Evolutionary conservation across 2,113 vertebrate genomes (phyloP).

Genomic region (Pluvialis apricaria): DNA sequence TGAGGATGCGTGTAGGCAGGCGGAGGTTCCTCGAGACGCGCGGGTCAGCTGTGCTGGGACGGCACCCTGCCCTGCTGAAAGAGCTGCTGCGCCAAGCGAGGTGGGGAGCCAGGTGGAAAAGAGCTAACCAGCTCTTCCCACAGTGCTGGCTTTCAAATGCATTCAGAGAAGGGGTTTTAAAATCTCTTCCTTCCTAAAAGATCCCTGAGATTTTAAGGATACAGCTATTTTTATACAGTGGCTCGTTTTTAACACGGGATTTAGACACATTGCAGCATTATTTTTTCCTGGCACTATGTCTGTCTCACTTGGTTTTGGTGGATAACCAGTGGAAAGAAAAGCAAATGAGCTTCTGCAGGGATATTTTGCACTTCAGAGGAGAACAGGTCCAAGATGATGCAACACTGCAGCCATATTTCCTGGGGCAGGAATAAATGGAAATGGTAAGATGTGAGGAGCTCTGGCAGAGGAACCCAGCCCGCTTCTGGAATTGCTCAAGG

Average conservation of each 20-base stretch:
- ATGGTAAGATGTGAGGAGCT: not conserved
- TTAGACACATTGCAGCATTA: not conserved
- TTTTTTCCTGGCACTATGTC: not conserved
- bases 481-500: not conserved
- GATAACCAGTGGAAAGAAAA: not conserved
- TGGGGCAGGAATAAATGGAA: not conserved
- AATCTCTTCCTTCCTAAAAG: not conserved
- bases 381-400: not conserved
- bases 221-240: not conserved
- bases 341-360: not conserved
- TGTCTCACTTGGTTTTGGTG: not conserved
- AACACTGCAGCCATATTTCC: not conserved
- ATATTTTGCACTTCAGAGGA: not conserved
- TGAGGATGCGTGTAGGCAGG: accelerated
- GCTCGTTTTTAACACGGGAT: not conserved
- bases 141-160: not conserved
- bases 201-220: not conserved
- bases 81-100: accelerated
- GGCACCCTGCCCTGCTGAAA: accelerated
- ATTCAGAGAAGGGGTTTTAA: not conserved
- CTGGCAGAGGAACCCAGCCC: not conserved
- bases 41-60: not conserved
- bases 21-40: not conserved
- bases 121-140: not conserved
- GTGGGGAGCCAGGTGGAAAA: not conserved